A percentile compares a stretch with the other conserved stretches of the same genome.
phyloP scores from a whole-genome alignment of 1,140 invertebrate species.

The Drosophila nikananu region DNA sequence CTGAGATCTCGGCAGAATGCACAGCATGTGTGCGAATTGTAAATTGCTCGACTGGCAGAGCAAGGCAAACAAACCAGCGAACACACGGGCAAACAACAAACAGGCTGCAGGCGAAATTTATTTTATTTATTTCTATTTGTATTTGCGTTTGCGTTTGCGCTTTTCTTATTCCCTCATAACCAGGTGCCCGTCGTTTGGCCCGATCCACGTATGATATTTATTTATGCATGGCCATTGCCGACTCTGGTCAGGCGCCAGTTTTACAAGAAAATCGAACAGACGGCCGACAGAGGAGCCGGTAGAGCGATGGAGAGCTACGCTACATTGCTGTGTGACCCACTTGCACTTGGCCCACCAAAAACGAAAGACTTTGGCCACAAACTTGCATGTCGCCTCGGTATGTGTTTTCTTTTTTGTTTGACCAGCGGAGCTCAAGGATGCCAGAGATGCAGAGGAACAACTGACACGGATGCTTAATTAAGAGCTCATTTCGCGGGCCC shows the following conservation, averaged over 20 bases:
- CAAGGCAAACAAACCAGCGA: conserved; percentile 46
- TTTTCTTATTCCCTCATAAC: conserved; percentile 56
- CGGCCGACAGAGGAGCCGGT: conserved; percentile 18
- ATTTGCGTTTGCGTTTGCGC: conserved; percentile 57
- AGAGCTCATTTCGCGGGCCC: conserved; percentile 68
- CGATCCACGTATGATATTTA: conserved; percentile 65
- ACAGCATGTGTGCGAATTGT: conserved; percentile 81
- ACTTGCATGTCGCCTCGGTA: conserved; percentile 58
- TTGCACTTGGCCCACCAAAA: conserved; percentile 62
- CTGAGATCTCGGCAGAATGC: conserved; percentile 17
- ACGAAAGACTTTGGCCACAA: conserved; percentile 72
- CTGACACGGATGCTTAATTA: conserved; percentile 78
- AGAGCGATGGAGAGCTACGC: conserved; percentile 5
- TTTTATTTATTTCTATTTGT: conserved; percentile 67
- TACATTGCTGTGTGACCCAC: conserved; percentile 60
- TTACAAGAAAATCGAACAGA: conserved; percentile 62
- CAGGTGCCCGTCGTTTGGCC: conserved; percentile 33
- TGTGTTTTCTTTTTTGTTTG: conserved; percentile 37
- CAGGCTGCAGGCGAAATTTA: conserved; percentile 65
- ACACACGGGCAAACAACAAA: conserved; percentile 64
- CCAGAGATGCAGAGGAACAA: conserved; percentile 42
- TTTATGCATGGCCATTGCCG: conserved; percentile 62
- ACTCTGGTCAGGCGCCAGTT: conserved; percentile 56
- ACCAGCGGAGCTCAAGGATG: conserved; percentile 53
- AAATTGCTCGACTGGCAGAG: conserved; percentile 73